These are phyloP conservation scores for Pseudomyrmex pallidus DNA, from an alignment of 1,140 invertebrate species.

Conservation along the genomic window DNA sequence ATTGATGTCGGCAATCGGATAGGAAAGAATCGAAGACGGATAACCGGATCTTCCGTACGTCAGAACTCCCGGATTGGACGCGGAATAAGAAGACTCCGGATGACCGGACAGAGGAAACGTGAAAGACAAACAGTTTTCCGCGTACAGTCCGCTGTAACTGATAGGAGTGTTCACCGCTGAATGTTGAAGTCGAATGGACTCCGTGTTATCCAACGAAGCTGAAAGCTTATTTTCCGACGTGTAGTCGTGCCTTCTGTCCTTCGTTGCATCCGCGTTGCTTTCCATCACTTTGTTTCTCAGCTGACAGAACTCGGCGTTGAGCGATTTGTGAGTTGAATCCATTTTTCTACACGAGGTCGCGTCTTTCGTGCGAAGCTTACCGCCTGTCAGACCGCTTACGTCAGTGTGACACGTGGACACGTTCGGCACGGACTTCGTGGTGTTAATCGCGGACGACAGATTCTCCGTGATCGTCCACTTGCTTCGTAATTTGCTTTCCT, in stretches of 20 bases:
- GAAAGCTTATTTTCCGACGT: slow-evolving; percentile 1
- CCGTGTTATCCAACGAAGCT: background rate
- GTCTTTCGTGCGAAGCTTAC: slow-evolving; percentile 60
- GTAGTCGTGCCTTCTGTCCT: slow-evolving; percentile 52
- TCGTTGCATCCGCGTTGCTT: slow-evolving; percentile 39
- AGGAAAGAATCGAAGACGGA: background rate
- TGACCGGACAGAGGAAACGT: slow-evolving; percentile 42
- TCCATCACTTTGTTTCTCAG: slow-evolving; percentile 76
- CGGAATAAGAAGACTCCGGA: slow-evolving; percentile 36
- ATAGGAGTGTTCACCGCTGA: background rate
- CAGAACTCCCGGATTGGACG: slow-evolving; percentile 23
- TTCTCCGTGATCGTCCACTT: slow-evolving; percentile 82
- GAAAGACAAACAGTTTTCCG: slow-evolving; percentile 59
- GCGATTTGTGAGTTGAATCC: slow-evolving; percentile 64
- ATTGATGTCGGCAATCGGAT: slow-evolving; percentile 28
- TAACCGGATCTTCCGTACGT: slow-evolving; percentile 36
- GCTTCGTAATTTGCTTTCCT: slow-evolving; percentile 78
- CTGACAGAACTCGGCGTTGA: slow-evolving; percentile 78
- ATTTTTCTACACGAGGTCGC: slow-evolving; percentile 46
- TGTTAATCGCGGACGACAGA: slow-evolving; percentile 55
- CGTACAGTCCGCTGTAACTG: slow-evolving; percentile 45
- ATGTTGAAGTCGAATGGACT: background rate
- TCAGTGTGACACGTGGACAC: slow-evolving; percentile 55
- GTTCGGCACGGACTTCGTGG: slow-evolving; percentile 65
- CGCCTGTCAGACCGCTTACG: background rate